Conservation (phyloP, 1,140 invertebrate species). For the Antheraea mylitta region DNA sequence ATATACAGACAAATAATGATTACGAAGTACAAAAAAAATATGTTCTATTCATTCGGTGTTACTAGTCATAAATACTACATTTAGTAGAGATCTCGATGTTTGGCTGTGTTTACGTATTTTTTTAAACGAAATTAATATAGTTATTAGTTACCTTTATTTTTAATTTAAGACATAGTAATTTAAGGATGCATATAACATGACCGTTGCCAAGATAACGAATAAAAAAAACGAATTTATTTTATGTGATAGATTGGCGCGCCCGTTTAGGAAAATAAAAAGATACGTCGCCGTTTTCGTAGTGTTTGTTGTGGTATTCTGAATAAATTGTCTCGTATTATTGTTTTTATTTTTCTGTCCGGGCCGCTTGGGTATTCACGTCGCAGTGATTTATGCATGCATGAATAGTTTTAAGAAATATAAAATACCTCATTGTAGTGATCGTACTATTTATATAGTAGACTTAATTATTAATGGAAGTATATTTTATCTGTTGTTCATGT, state of each 20-base stretch:
- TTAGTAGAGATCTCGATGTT: constrained; percentile 57
- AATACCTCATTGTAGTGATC: constrained; percentile 38
- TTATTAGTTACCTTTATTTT: constrained; percentile 4
- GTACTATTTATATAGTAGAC: constrained; percentile 27
- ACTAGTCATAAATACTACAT: constrained; percentile 36
- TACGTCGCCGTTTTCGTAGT: background rate
- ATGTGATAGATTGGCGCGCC: constrained; percentile 30
- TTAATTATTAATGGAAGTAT: constrained; percentile 47
- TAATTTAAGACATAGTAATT: background rate
- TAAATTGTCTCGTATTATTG: background rate
- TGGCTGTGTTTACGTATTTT: constrained; percentile 54
- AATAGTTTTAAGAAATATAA: background rate
- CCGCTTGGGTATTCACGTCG: background rate
- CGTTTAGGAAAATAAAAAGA: background rate
- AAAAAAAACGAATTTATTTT: constrained; percentile 62
- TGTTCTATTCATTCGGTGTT: constrained; percentile 14
- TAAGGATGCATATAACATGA: background rate
- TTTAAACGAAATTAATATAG: constrained; percentile 10
- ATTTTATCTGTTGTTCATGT: constrained; percentile 69
- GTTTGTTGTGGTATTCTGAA: background rate
- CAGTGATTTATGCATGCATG: background rate
- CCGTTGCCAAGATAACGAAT: constrained; percentile 18
- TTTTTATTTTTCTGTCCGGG: background rate
- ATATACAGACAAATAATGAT: constrained; percentile 12
- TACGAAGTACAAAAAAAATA: constrained; percentile 42